Evolutionary conservation across 2,888 invertebrate species (phyloP).

Genomic region (Brachyptera risi): DNA sequence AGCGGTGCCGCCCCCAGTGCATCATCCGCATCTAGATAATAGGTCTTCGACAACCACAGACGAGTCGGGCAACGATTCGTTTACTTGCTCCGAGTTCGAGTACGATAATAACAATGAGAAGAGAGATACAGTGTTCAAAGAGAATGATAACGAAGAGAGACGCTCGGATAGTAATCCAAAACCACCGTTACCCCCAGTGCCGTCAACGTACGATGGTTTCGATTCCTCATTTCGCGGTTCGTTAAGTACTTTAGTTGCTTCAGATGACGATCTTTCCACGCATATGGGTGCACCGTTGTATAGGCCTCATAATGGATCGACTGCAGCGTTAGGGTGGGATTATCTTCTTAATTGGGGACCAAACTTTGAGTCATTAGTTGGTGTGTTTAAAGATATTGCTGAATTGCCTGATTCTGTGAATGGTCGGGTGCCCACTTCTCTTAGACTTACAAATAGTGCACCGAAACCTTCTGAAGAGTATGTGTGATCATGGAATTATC

Average conservation of each 20-base stretch:
- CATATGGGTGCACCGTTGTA: constrained; percentile 75
- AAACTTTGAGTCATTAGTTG: constrained; percentile 91
- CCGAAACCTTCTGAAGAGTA: constrained; percentile 88
- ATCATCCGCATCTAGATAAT: constrained; percentile 59
- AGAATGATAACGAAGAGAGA: constrained; percentile 16
- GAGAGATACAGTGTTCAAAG: constrained; percentile 29
- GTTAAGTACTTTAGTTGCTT: constrained; percentile 87
- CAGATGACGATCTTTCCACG: constrained; percentile 85
- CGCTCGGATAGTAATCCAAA: constrained; percentile 42
- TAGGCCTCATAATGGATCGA: constrained; percentile 71
- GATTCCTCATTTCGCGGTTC: constrained; percentile 94
- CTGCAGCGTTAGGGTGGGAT: constrained; percentile 84
- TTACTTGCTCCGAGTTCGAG: constrained; percentile 97
- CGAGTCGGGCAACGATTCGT: constrained; percentile 91
- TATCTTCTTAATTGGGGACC: constrained; percentile 94
- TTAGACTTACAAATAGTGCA: constrained; percentile 71
- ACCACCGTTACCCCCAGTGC: constrained; percentile 63
- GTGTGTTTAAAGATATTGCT: constrained; percentile 94
- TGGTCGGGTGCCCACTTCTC: constrained; percentile 66
- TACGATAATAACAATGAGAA: constrained; percentile 90
- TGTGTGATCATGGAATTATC: constrained; percentile 77
- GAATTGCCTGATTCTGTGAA: constrained; percentile 83
- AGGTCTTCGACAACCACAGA: constrained; percentile 85
- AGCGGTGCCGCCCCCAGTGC: constrained; percentile 23
- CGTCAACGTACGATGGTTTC: constrained; percentile 78